Percentiles rank a stretch among this genome's conserved stretches.
Evolutionary conservation across 2,797 vertebrate genomes (phyloP).

Genomic region (Phrynocephalus forsythii): DNA sequence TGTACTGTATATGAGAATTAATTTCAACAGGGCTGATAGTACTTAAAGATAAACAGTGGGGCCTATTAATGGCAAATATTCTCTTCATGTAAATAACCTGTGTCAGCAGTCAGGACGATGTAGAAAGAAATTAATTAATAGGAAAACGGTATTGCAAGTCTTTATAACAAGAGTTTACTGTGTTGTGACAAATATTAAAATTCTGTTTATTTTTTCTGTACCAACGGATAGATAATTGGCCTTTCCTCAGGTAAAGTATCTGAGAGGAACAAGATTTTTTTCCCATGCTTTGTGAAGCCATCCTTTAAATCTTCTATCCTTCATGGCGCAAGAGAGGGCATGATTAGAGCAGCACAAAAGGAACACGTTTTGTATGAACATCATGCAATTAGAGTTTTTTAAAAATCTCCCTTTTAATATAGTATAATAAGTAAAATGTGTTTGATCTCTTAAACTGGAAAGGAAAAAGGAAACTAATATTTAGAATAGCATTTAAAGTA

Average conservation of each 20-base stretch:
- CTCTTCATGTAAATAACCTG: slow-evolving; percentile 54
- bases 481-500: slow-evolving; percentile 45
- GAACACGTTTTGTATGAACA: slow-evolving; percentile 63
- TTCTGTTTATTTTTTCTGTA: slow-evolving; percentile 33
- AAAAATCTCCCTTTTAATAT: slow-evolving; percentile 65
- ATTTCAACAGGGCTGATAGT: slow-evolving; percentile 47
- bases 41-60: slow-evolving; percentile 44
- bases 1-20: slow-evolving; percentile 27
- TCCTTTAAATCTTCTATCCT: slow-evolving; percentile 43
- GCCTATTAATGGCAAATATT: slow-evolving; percentile 54
- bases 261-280: slow-evolving; percentile 21
- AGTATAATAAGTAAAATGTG: slow-evolving; percentile 62
- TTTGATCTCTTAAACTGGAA: slow-evolving; percentile 53
- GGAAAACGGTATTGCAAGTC: slow-evolving; percentile 44
- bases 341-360: slow-evolving; percentile 56
- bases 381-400: slow-evolving; percentile 32
- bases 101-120: slow-evolving; percentile 48
- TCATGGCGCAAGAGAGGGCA: slow-evolving; percentile 29
- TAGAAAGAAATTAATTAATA: slow-evolving; percentile 66
- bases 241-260: neutral
- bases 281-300: slow-evolving; percentile 32
- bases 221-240: slow-evolving; percentile 36
- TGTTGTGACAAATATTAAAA: slow-evolving; percentile 64
- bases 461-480: slow-evolving; percentile 49
- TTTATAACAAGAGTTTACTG: slow-evolving; percentile 51